phyloP scores from a whole-genome alignment of 2,888 invertebrate species.

The Holacanthella duospinosa region DNA sequence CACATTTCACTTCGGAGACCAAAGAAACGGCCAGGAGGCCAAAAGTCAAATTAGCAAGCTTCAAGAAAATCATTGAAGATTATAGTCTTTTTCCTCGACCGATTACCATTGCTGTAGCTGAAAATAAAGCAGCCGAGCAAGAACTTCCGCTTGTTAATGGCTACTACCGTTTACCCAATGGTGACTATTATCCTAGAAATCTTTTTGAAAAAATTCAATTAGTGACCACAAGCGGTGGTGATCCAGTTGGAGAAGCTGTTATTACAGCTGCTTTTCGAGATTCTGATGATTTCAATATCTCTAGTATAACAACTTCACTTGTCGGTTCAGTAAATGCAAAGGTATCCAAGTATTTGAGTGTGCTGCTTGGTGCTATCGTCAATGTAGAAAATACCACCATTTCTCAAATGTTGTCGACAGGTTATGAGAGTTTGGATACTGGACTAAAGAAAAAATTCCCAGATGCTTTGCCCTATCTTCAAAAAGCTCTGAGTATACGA shows the following conservation, averaged over 20 bases:
- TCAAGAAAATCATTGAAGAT: constrained; percentile 16
- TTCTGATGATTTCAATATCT: constrained; percentile 10
- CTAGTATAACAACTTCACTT: not conserved
- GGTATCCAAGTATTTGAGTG: not conserved
- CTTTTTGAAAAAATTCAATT: constrained; percentile 13
- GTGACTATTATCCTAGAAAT: constrained; percentile 17
- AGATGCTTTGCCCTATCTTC: no score
- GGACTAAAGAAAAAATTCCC: not conserved
- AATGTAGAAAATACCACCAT: not conserved
- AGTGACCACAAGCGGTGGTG: constrained; percentile 7
- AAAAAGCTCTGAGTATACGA: no score
- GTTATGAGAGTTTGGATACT: not conserved
- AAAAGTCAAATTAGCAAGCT: not conserved
- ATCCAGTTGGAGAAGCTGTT: constrained; percentile 16
- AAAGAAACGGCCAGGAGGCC: not conserved
- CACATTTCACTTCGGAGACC: not conserved
- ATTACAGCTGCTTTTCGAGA: constrained; percentile 15
- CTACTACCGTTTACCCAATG: constrained; percentile 15
- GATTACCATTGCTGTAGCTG: constrained; percentile 12
- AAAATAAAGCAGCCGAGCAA: constrained; percentile 14
- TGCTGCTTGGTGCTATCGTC: not conserved
- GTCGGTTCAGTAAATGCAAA: not conserved
- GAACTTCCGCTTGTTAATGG: constrained; percentile 14
- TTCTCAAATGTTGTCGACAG: not conserved
- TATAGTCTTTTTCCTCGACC: constrained; percentile 20